phyloP scores from a whole-genome alignment of 23 tunicate genomes.

The Aplidium turbinatum region DNA sequence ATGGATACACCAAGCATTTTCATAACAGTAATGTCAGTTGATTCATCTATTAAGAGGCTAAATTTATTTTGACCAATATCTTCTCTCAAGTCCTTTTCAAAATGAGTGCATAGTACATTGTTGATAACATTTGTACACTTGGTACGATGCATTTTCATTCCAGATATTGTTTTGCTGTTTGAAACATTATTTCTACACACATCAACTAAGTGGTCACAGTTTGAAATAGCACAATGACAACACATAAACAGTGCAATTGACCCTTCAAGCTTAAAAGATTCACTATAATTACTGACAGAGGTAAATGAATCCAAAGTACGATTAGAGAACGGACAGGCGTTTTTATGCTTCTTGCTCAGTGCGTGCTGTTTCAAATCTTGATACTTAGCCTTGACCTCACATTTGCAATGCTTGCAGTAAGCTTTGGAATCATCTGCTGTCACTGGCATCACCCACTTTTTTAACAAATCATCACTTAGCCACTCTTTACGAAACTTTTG shows the following conservation, averaged over 20 bases:
- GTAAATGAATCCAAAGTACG: not conserved
- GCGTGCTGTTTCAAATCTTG: slow-evolving; percentile 14
- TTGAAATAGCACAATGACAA: slow-evolving; percentile 16
- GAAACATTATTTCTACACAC: not conserved
- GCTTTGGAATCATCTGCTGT: slow-evolving; percentile 8
- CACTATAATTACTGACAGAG: not conserved
- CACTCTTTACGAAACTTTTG: slow-evolving; percentile 12
- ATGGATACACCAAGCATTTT: slow-evolving; percentile 9
- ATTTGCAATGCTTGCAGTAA: slow-evolving; percentile 7
- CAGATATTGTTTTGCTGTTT: slow-evolving; percentile 2
- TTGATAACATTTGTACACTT: slow-evolving; percentile 8
- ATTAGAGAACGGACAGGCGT: not conserved
- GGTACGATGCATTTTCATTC: slow-evolving; percentile 4
- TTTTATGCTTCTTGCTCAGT: slow-evolving; percentile 12
- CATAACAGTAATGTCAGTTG: slow-evolving; percentile 16
- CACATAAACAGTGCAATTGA: slow-evolving; percentile 10
- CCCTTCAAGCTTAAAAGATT: not conserved
- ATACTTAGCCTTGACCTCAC: slow-evolving; percentile 4
- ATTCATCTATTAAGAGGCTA: slow-evolving; percentile 11
- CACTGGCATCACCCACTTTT: not conserved
- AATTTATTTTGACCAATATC: slow-evolving; percentile 5
- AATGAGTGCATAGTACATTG: slow-evolving; percentile 19
- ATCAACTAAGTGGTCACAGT: slow-evolving; percentile 20
- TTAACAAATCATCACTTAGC: not conserved
- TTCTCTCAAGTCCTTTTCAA: not conserved